These are phyloP conservation scores for Phymorhynchus buccinoides DNA, from an alignment of 1,140 invertebrate species.

Conservation along the genomic window DNA sequence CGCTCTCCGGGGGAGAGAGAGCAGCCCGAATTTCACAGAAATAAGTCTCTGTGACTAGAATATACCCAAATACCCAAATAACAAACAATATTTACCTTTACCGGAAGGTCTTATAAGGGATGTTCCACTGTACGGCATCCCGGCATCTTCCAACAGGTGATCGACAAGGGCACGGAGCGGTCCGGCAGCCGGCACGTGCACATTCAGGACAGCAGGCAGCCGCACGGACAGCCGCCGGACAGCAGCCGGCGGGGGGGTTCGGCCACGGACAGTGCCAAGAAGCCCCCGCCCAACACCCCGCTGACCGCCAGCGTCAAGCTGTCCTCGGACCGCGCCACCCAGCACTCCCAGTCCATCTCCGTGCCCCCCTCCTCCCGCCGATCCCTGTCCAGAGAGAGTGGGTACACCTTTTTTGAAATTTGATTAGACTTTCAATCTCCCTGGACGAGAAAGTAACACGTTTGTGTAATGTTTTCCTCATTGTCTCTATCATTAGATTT, in stretches of 20 bases:
- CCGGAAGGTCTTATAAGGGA: too few species aligned
- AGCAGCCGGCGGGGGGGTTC: background rate
- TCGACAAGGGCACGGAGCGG: background rate
- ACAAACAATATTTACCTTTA: too few species aligned
- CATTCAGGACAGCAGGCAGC: conserved; percentile 9
- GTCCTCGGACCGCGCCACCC: background rate
- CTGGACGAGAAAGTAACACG: too few species aligned
- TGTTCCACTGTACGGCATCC: too few species aligned
- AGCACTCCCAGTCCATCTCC: conserved; percentile 4
- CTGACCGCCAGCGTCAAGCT: conserved; percentile 13
- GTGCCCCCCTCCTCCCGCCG: background rate
- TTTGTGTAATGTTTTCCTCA: too few species aligned
- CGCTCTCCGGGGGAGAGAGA: too few species aligned
- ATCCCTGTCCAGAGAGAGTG: background rate
- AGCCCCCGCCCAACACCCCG: conserved; percentile 26
- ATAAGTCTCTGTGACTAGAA: too few species aligned
- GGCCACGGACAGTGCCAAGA: background rate
- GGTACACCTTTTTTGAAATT: too few species aligned
- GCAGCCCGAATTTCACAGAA: too few species aligned
- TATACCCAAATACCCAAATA: too few species aligned
- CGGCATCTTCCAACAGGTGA: background rate
- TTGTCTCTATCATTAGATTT: too few species aligned
- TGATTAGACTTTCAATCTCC: too few species aligned
- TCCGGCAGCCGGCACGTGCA: background rate
- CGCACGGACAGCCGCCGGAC: background rate